Evolutionary conservation across 1,140 invertebrate species (phyloP), one percentile per base, ranked within the genome.

Genomic region (Schlechtendalia chinensis): DNA sequence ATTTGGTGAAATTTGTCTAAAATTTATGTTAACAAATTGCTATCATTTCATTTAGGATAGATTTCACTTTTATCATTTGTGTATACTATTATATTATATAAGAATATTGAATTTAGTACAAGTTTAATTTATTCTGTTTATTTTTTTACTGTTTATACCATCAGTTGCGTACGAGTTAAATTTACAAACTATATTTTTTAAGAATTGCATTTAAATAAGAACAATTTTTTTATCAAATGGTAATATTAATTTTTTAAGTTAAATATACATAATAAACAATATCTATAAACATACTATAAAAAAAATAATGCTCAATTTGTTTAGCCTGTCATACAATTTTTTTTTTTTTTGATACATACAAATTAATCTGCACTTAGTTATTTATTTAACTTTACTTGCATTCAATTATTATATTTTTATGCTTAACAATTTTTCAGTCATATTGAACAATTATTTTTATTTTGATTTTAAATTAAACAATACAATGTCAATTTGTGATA

Each of bases 401-500:
- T 29, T 53, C 16, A 29, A 54, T 72, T 72, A 53, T 71, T 53
- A 71, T n/a, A 53, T 54, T 29, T 72, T 4, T 72, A 14, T 77
- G 54, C 54, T 39, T 58, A 27, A 59, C 16, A 58, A 59, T 24
- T 27, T 59, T 77, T 58, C 17, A 54, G 54, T 77, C 29, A 77
- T 77, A 77, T 77, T 29, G 72, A 77, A 77, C 72, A 75, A 75
- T 58, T 59, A 77, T 77, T 77, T 59, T 77, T 59, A 54, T 77
- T 77, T 22, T 77, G 29, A 58, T 59, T 59, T 77, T 22, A 17
- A 58, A 77, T 39, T 59, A 77, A 75, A 77, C 72, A 39, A 77
- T 77, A 59, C 72, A 77, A 77, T 77, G 72, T 77, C 72, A 39
- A 77, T 77, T 59, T 77, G 72, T 77, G 72, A 77, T 77, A 77